Evolutionary conservation across 2,888 invertebrate species (phyloP).

Genomic region (Ptychoptera albimana): DNA sequence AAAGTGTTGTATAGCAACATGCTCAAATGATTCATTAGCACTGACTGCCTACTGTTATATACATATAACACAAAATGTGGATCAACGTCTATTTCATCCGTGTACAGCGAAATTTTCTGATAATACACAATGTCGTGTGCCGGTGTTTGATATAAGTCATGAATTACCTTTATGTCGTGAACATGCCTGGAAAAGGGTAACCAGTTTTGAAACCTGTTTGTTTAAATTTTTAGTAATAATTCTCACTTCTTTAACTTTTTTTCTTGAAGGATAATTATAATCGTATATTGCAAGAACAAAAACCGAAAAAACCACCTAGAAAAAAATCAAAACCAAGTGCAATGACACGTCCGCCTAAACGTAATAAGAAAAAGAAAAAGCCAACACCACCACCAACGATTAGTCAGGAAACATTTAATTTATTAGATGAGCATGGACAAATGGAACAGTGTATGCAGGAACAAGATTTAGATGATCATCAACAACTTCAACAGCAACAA

Average conservation of each 20-base stretch:
- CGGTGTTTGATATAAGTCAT: conserved; percentile 60
- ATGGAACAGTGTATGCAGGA: conserved; percentile 1
- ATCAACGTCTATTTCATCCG: conserved; percentile 66
- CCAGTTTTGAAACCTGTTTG: conserved; percentile 12
- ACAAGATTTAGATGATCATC: conserved; percentile 6
- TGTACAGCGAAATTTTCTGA: conserved; percentile 68
- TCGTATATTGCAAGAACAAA: conserved; percentile 56
- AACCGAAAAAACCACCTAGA: conserved; percentile 53
- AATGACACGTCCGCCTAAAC: conserved; percentile 38
- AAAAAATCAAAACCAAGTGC: conserved; percentile 42
- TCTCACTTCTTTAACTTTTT: background rate
- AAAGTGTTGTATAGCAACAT: conserved; percentile 20
- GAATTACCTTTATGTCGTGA: conserved; percentile 74
- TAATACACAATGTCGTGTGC: conserved; percentile 59
- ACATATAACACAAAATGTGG: conserved; percentile 73
- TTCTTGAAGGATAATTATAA: conserved; percentile 57
- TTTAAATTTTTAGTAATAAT: background rate
- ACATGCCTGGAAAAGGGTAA: conserved; percentile 65
- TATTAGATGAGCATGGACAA: background rate
- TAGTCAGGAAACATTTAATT: too few relatives aligned
- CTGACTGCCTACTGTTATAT: conserved; percentile 60
- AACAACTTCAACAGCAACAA: conserved; percentile 5
- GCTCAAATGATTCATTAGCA: conserved; percentile 22
- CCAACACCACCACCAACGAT: conserved; percentile 12
- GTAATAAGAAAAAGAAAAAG: conserved; percentile 35